Evolutionary conservation across 2,797 vertebrate species (phyloP).

Genomic region (Chelon labrosus): DNA sequence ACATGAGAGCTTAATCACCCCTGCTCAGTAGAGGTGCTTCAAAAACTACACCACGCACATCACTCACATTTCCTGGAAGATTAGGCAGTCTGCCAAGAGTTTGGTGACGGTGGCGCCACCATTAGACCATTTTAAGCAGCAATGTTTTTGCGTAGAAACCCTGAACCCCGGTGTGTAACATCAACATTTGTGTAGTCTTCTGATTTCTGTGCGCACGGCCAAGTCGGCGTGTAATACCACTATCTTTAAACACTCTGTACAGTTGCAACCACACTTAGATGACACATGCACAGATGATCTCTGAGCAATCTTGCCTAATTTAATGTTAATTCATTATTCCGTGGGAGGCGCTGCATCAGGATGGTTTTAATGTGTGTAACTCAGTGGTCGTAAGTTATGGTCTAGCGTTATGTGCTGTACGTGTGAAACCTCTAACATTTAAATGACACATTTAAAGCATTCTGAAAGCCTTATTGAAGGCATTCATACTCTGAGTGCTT

Average conservation of each 20-base stretch:
- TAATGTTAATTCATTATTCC: neutral
- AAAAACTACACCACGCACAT: conserved; percentile 26
- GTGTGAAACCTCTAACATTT: conserved; percentile 12
- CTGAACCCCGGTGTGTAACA: neutral
- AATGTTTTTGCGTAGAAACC: neutral
- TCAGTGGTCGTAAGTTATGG: neutral
- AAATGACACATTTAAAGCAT: neutral
- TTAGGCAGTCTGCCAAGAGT: neutral
- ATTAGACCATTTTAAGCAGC: neutral
- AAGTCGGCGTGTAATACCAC: neutral
- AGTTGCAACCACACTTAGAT: neutral
- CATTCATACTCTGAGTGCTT: conserved; percentile 20
- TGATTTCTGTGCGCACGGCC: neutral
- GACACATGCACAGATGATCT: neutral
- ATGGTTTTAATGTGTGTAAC: neutral
- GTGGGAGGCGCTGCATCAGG: neutral
- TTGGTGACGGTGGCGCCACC: conserved; percentile 1
- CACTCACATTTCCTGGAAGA: neutral
- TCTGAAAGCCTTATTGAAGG: conserved; percentile 8
- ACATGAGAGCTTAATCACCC: conserved; percentile 41
- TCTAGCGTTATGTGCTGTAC: neutral
- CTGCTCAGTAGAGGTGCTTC: conserved; percentile 5
- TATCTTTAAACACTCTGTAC: neutral
- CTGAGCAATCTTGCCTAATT: neutral
- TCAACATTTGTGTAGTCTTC: too few relatives aligned